Conservation (phyloP, 2,113 vertebrate species). For the Acanthochromis polyacanthus region DNA sequence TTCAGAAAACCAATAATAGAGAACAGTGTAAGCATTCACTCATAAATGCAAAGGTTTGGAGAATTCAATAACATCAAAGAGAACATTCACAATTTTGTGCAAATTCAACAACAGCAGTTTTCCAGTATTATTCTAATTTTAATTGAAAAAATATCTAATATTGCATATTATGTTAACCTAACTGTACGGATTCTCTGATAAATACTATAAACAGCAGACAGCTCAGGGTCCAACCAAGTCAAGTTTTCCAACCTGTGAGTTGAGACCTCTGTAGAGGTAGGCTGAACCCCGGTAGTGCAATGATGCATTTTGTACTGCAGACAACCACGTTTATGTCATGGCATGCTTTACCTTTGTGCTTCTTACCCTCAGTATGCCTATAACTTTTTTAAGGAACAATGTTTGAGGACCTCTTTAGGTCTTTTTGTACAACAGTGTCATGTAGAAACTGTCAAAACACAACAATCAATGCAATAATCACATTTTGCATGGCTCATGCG, state of each 20-base stretch:
- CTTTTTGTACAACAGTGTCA: constrained; percentile 27
- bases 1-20: not conserved
- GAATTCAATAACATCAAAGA: not conserved
- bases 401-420: not conserved
- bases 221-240: constrained; percentile 21
- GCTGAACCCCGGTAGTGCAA: constrained; percentile 31
- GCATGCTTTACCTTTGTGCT: not conserved
- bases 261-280: constrained; percentile 9
- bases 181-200: constrained; percentile 33
- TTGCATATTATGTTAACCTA: constrained; percentile 35
- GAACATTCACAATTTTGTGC: constrained; percentile 47
- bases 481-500: constrained; percentile 31
- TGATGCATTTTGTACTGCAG: constrained; percentile 20
- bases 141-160: not conserved
- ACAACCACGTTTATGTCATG: constrained; percentile 8
- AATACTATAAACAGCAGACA: constrained; percentile 53
- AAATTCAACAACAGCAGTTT: constrained; percentile 41
- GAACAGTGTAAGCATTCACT: not conserved
- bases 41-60: constrained; percentile 8
- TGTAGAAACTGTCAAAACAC: constrained; percentile 9
- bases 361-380: not conserved
- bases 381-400: not conserved
- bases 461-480: not conserved
- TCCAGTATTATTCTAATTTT: constrained; percentile 27
- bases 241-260: constrained; percentile 13